Conservation (phyloP, 92 coral and sea anemone species). For the Porites cylindrica region DNA sequence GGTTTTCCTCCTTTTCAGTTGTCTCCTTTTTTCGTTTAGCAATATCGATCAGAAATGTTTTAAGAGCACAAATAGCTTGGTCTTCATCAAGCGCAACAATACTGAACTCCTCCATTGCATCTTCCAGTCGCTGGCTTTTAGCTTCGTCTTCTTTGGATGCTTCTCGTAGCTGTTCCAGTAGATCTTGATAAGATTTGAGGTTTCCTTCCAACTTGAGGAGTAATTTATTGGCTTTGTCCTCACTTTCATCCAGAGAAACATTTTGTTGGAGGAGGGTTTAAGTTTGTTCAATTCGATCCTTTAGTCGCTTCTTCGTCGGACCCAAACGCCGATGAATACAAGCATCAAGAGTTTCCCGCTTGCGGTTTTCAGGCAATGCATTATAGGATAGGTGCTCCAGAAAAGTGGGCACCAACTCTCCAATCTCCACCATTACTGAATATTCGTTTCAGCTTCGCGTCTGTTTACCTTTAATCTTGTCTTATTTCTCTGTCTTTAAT, state of each 20-base stretch:
- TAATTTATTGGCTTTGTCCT: not conserved
- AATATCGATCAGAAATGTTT: slow-evolving; percentile 11
- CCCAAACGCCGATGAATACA: slow-evolving; percentile 13
- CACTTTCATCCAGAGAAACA: not conserved
- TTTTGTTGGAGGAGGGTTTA: too few relatives aligned
- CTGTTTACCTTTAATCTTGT: too few relatives aligned
- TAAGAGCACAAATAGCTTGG: slow-evolving; percentile 5
- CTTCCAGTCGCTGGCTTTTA: not conserved
- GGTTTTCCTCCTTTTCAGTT: slow-evolving; percentile 13
- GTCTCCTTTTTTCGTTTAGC: slow-evolving; percentile 16
- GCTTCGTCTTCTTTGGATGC: slow-evolving; percentile 31
- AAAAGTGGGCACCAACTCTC: too few relatives aligned
- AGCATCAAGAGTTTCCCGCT: not conserved
- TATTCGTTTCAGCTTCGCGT: too few relatives aligned
- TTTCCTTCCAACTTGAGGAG: not conserved
- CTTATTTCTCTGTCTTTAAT: too few relatives aligned
- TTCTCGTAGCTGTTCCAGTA: slow-evolving; percentile 24
- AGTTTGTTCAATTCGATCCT: too few relatives aligned
- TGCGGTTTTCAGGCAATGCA: too few relatives aligned
- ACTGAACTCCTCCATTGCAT: not conserved
- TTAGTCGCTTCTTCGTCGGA: not conserved
- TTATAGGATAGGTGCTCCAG: too few relatives aligned
- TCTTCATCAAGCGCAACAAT: not conserved
- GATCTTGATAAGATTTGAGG: slow-evolving; percentile 1
- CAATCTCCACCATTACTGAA: too few relatives aligned